Base-by-base conservation (phyloP, 2,888 invertebrate genomes). In the Aphelenchoides bicaudatus region DNA sequence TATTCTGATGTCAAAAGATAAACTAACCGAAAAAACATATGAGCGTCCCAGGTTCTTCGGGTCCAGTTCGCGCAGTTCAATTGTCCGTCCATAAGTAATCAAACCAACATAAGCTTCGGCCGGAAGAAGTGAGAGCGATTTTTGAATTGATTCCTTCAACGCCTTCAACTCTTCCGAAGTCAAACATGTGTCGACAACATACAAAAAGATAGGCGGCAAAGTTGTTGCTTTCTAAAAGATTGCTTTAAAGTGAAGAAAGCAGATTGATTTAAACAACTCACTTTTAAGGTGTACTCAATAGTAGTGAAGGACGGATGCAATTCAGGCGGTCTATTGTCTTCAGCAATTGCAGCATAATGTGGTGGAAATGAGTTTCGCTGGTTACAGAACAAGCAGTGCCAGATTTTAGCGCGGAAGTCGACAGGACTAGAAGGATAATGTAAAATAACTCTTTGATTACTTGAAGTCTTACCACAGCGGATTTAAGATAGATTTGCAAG, bases 331-430 rank as follows among this genome's bases (percentile, higher is more conserved):
- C 93, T 92, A 82, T 93, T 91, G 78, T 91, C 90, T 79, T 98
- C 98, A 10, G 92, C 89, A 80, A 99, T 98, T 1, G 91, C 91
- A 38, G 91, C 89, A 86, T 98, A 98, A 84, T 98, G 94, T 8
- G 93, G 91, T 25, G 98, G 98, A 81, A 98, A 98, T 88, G 92
- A 91, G 83, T 99, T 98, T 70, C 96, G 85, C 81, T 96, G 93
- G 80, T 91, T 92, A 81, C 98, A 98, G 80, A 98, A 92, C 81
- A 91, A 92, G 86, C 98, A 98, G 39, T 91, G 90, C 98, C 98
- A 98, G 70, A 92, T 83, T 81, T 96, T 98, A 4, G 92, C 89
- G 75, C 93, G 85, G 80, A 91, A 98, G 81, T 99, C 98, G 39
- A 98, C 93, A 82, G 93, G 91, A 80, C 96, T 96, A 74, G 55